Evolutionary conservation across 2,797 vertebrate species (phyloP).

Genomic region (Fistularia commersonii): DNA sequence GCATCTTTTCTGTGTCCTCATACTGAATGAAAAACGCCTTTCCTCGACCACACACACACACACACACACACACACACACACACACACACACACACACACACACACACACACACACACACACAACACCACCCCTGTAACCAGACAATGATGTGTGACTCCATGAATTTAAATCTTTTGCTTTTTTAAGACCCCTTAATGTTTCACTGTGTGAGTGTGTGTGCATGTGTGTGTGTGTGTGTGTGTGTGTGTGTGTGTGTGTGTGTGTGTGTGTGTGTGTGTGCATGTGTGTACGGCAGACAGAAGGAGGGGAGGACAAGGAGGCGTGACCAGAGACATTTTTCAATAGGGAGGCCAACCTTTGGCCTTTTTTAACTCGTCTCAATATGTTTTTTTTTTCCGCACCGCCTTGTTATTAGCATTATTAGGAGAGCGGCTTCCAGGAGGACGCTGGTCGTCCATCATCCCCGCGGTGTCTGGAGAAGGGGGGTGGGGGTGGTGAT

Average conservation of each 20-base stretch:
- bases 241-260: constrained; percentile 11
- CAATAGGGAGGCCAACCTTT: constrained; percentile 30
- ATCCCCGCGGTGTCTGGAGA: background rate
- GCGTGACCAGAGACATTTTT: constrained; percentile 25
- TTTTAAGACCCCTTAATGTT: constrained; percentile 17
- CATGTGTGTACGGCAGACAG: constrained; percentile 6
- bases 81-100: no score
- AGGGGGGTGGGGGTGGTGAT: no score
- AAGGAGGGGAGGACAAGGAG: background rate
- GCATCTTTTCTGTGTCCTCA: constrained; percentile 26
- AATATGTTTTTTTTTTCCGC: constrained; percentile 25
- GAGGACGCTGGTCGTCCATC: background rate
- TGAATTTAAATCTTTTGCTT: constrained; percentile 36
- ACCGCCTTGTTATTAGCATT: constrained; percentile 13
- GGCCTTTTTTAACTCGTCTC: constrained; percentile 27
- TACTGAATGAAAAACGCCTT: constrained; percentile 5
- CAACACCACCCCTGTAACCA: background rate
- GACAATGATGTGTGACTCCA: constrained; percentile 33
- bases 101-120: no score
- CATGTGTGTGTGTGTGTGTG: constrained; percentile 1
- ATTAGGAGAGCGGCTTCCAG: constrained; percentile 1
- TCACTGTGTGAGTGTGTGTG: constrained; percentile 6
- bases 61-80: no score
- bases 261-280: constrained; percentile 11
- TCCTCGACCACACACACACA: background rate